Base-by-base conservation (phyloP, 2,113 vertebrate genomes). In the Lophura nycthemera region DNA sequence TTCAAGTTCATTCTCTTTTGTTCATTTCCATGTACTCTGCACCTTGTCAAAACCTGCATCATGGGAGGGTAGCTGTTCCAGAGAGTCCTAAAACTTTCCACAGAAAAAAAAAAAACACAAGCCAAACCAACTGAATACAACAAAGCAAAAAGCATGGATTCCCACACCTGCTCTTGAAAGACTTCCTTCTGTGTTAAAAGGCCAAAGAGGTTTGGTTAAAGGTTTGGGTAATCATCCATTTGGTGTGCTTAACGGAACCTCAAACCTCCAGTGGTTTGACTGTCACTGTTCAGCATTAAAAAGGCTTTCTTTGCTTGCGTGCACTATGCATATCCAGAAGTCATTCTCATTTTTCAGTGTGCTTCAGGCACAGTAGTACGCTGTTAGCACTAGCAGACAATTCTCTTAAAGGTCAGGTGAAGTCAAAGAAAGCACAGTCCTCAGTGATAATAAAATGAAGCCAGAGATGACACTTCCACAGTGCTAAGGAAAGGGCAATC, bases 331-430 rank as follows among this genome's bases (percentile, higher is more conserved):
- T 11, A 30, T 25, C 57, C 27, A 78, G 18, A 57, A 90, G 74
- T 11, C 89, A 76, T 61, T 10, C 42, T 29, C 54, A 32, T 24
- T 42, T 65, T 24, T 19, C 7, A 30, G 20, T 47, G 60, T 27
- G 65, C 79, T 80, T 66, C 73, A 66, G 67, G 40, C 67, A 52
- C 61, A 54, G 74, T 34, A 75, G 57, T 6, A 1, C 69, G 54
- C 65, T 42, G 15, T 69, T 75, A 88, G 80, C 65, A 57, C 71
- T 42, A 86, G 72, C 76, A 86, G 70, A 43, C 77, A 45, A 11
- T 12, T 87, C 43, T 63, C 40, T 83, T 88, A 92, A 83, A 92
- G 86, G 89, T 92, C 92, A 92, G 59, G 24, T 81, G 48, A 61
- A 92, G 85, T 61, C 79, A 76, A 52, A 64, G 45, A 80, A 5